Evolutionary conservation across 2,797 vertebrate genomes (phyloP), one percentile per base, ranked within the genome.

Genomic region (Eulemur mongoz): DNA sequence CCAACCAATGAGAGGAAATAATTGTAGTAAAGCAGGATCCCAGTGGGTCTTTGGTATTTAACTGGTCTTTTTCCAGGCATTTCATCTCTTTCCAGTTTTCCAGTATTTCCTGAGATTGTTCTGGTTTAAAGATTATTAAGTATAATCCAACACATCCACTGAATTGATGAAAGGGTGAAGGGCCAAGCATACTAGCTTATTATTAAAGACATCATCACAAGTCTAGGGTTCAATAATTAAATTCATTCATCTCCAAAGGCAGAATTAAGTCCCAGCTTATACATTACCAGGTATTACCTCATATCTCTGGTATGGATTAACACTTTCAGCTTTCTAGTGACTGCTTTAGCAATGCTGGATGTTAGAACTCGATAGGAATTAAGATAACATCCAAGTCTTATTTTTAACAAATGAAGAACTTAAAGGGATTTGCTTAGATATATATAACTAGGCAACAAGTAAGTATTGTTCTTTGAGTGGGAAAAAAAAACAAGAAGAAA

Each of bases 11-110:
- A 93, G 69, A 95, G 96, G 96, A 95, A 94, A 86, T 84, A 76
- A 72, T 82, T 72, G 69, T 50, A 91, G 85, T 38, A 15, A 88
- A 95, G 88, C 65, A 86, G 7, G 30, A 91, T 94, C 75, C 91
- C 63, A 65, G 84, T 79, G 78, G 59, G 79, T 40, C 65, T 92
- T 67, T 72, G 70, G 40, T 87, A 81, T 89, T 82, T 32, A 79
- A 17, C 27, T 93, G 12, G 72, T 83, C 38, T 87, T 95, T 92
- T 95, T 94, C 88, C 72, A 95, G 76, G 89, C 45, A 95, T 93
- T 90, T 84, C 8, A 12, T 85, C 76, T 89, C 57, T n/a, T 88
- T 92, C 91, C 65, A 86, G 59, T 48, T 96, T 95, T 85, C 89
- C 45, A 87, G 50, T 25, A 63, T 96, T 96, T 88, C 83, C 65